Evolutionary conservation across 2,113 vertebrate genomes (phyloP).

Genomic region (cat (Felis catus)): F.catus_Fca126_mat1.0 CM031415.1:111390001-111390500

Average conservation of each 20-base stretch:
- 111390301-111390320: not conserved
- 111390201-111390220: not conserved
- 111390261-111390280: not conserved
- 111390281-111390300: not conserved
- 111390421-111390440: not conserved
- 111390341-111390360: not conserved
- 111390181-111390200: not conserved
- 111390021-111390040: not conserved
- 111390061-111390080: not conserved
- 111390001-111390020: not conserved
- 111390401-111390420: not conserved
- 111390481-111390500: not conserved
- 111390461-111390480: not conserved
- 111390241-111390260: not conserved
- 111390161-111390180: not conserved
- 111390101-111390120: not conserved
- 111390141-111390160: slow-evolving; percentile 14
- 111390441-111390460: not conserved
- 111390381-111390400: not conserved
- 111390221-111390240: not conserved
- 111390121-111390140: slow-evolving; percentile 28
- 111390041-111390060: not conserved
- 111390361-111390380: not conserved
- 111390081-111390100: not conserved
- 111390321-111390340: not conserved